Evolutionary conservation across 2,888 invertebrate species (phyloP).

Genomic region (Cremastinae sp.): DNA sequence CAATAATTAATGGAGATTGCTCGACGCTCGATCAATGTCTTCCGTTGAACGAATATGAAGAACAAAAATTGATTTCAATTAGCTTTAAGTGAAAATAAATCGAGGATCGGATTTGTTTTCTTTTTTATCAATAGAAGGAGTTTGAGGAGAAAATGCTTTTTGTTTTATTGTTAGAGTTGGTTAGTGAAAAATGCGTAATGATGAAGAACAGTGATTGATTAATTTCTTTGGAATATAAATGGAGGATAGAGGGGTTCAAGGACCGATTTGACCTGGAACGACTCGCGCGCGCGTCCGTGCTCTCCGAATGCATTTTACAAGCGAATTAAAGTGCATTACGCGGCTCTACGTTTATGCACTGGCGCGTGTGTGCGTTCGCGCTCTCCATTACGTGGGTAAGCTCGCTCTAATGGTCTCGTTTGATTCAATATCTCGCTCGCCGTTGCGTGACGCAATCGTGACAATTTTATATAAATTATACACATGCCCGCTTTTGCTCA

Average conservation of each 20-base stretch:
- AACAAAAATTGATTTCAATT: background rate
- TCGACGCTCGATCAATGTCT: no score
- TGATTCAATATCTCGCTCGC: conserved; percentile 49
- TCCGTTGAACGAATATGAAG: background rate
- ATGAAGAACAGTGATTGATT: no score
- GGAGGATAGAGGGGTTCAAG: conserved; percentile 6
- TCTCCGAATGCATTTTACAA: conserved; percentile 23
- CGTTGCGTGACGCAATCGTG: conserved; percentile 45
- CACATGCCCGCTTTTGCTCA: background rate
- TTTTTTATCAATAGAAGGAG: no score
- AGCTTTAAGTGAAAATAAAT: no score
- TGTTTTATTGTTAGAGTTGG: no score
- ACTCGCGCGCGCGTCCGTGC: background rate
- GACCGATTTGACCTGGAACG: conserved; percentile 18
- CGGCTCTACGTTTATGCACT: no score
- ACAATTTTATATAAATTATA: conserved; percentile 33
- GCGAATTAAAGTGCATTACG: conserved; percentile 39
- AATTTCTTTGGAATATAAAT: no score
- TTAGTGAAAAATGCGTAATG: no score
- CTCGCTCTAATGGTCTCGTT: conserved; percentile 53
- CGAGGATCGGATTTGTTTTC: no score
- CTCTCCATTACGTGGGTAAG: conserved; percentile 13
- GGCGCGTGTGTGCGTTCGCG: no score
- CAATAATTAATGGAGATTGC: no score
- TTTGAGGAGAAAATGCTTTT: no score